phyloP scores from a whole-genome alignment of 1,140 invertebrate genomes.

The Drosophila neocordata region DNA sequence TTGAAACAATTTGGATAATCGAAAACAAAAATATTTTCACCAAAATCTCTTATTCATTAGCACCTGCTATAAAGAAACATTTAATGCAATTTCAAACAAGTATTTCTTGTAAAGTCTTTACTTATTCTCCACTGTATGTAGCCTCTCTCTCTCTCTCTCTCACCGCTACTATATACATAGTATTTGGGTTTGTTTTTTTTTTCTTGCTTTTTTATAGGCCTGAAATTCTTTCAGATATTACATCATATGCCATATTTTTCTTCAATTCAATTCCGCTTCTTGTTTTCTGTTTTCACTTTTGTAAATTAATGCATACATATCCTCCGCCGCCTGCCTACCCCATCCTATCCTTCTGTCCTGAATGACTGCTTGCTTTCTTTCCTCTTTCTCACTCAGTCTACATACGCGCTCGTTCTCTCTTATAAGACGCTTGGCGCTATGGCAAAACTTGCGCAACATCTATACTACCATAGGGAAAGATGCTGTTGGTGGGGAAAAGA shows the following conservation, averaged over 20 bases:
- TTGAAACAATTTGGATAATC: too few relatives aligned
- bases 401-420: background rate
- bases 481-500: background rate
- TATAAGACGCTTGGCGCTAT: background rate
- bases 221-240: slow-evolving; percentile 48
- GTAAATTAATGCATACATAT: slow-evolving; percentile 7
- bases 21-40: too few relatives aligned
- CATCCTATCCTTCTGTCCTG: background rate
- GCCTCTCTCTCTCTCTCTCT: background rate
- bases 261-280: slow-evolving; percentile 5
- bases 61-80: too few relatives aligned
- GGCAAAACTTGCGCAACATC: slow-evolving; percentile 68
- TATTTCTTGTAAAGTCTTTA: too few relatives aligned
- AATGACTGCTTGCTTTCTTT: background rate
- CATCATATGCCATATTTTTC: slow-evolving; percentile 33
- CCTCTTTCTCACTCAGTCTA: background rate
- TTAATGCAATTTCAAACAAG: too few relatives aligned
- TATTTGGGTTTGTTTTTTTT: slow-evolving; percentile 13
- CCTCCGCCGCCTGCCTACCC: background rate
- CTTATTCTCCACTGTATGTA: background rate
- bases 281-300: slow-evolving; percentile 11
- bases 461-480: background rate
- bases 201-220: slow-evolving; percentile 39
- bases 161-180: too few relatives aligned
- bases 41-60: too few relatives aligned